These are phyloP conservation scores for Acridotheres tristis DNA, from an alignment of 2,797 vertebrate genomes.

Conservation along the genomic window DNA sequence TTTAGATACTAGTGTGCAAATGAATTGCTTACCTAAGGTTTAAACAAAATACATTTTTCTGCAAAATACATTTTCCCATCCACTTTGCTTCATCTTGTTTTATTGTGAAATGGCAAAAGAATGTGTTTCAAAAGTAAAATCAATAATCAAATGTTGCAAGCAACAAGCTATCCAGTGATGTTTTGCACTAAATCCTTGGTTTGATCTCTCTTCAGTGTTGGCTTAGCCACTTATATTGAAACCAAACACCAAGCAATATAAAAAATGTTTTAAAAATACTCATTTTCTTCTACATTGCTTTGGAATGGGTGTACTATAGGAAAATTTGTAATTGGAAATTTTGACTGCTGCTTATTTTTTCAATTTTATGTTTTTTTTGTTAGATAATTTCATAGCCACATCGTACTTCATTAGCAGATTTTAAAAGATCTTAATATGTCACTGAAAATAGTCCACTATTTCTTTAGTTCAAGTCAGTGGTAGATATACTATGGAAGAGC, in stretches of 20 bases:
- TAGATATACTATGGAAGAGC: not conserved
- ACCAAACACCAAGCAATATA: not conserved
- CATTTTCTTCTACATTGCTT: not conserved
- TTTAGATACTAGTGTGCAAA: not conserved
- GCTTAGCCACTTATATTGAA: not conserved
- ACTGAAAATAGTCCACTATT: not conserved
- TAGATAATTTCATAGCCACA: not conserved
- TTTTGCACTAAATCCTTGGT: not conserved
- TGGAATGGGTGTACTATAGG: not conserved
- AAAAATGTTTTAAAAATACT: not conserved
- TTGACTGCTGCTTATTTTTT: not conserved
- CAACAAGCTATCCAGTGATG: not conserved
- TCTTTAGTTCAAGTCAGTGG: not conserved
- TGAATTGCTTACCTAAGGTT: not conserved
- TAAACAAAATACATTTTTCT: not conserved
- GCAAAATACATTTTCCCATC: not conserved
- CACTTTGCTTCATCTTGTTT: not conserved
- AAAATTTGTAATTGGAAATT: not conserved
- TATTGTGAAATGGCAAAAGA: not conserved
- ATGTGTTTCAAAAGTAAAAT: not conserved
- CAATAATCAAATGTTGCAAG: not conserved
- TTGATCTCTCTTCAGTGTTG: not conserved
- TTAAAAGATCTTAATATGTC: not conserved
- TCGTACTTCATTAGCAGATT: not conserved
- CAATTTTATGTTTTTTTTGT: not conserved